phyloP scores from a whole-genome alignment of 2,113 vertebrate genomes.

The Phaethornis superciliosus region DNA sequence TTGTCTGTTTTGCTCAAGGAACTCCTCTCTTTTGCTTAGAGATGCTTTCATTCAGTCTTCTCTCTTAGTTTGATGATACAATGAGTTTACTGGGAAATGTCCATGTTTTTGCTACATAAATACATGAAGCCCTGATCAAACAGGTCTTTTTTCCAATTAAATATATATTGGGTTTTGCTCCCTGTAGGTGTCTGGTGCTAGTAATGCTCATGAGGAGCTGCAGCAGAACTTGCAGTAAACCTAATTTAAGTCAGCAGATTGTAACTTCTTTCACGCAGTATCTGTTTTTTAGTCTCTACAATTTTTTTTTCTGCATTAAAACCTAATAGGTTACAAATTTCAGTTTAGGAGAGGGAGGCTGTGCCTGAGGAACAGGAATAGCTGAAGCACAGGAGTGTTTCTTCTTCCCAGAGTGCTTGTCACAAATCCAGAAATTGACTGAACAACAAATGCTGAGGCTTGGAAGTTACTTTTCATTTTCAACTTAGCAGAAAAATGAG shows the following conservation, averaged over 20 bases:
- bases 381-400: neutral
- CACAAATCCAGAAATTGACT: neutral
- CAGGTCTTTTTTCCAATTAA: neutral
- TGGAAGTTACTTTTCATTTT: slow-evolving; percentile 4
- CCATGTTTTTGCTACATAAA: neutral
- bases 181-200: neutral
- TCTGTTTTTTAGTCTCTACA: neutral
- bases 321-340: neutral
- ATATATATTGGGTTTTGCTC: neutral
- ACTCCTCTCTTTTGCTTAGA: neutral
- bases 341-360: neutral
- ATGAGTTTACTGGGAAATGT: neutral
- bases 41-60: neutral
- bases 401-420: slow-evolving; percentile 1
- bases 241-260: neutral
- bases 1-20: neutral
- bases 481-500: neutral
- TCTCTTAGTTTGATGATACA: neutral
- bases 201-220: neutral
- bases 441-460: neutral
- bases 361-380: neutral
- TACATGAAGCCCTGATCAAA: neutral
- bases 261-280: neutral
- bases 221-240: neutral
- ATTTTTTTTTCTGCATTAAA: neutral